Evolutionary conservation across 2,113 vertebrate species (phyloP).

Genomic region (Apteryx owenii): DNA sequence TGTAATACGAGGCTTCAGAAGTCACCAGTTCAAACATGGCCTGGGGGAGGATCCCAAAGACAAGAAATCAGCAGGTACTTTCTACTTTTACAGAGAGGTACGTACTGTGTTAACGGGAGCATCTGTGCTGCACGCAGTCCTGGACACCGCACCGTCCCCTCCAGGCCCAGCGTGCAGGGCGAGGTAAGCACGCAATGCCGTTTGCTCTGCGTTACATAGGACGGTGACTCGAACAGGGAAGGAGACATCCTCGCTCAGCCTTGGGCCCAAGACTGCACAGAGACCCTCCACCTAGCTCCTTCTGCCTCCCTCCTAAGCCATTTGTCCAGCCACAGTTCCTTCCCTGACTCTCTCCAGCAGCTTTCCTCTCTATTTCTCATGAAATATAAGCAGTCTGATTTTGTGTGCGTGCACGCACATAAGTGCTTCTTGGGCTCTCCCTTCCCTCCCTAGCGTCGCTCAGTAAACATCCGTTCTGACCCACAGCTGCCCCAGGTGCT

Average conservation of each 20-base stretch:
- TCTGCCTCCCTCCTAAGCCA: neutral
- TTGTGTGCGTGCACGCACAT: accelerated
- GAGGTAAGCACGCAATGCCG: neutral
- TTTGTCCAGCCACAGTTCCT: neutral
- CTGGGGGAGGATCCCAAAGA: constrained; percentile 68
- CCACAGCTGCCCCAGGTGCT: neutral
- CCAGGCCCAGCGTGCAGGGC: neutral
- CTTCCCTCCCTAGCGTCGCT: neutral
- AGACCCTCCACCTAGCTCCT: neutral
- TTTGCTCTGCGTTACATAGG: neutral
- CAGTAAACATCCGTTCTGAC: neutral
- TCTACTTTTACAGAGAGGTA: neutral
- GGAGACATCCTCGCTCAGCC: neutral
- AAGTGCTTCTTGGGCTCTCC: neutral
- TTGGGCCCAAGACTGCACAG: neutral
- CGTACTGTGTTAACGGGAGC: accelerated
- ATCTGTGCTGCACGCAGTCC: neutral
- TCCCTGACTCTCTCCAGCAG: neutral
- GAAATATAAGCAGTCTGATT: neutral
- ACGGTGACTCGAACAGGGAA: accelerated
- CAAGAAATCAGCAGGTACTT: neutral
- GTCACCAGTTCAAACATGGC: constrained; percentile 97
- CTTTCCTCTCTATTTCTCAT: neutral
- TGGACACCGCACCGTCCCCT: neutral
- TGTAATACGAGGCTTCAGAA: constrained; percentile 96